Percentiles rank a stretch among this genome's conserved stretches.
These are phyloP conservation scores for Aleiodes leptofemur DNA, from an alignment of 2,888 invertebrate genomes.

Conservation along the genomic window DNA sequence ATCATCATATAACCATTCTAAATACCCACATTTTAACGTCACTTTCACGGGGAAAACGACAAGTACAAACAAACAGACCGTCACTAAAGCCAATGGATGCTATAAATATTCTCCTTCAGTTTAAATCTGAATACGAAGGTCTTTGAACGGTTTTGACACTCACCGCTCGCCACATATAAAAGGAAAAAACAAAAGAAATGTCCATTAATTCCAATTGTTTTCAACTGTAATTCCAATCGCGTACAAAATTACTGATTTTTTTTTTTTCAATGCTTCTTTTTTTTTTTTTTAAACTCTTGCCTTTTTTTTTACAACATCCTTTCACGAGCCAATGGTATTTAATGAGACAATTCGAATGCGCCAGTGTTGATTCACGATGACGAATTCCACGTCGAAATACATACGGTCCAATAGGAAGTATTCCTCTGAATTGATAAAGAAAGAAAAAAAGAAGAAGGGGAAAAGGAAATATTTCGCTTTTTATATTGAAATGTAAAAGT, in stretches of 20 bases:
- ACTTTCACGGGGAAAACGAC: conserved; percentile 20
- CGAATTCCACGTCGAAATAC: conserved; percentile 45
- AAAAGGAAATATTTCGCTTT: not conserved
- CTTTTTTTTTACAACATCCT: conserved; percentile 33
- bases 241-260: conserved; percentile 29
- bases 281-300: conserved; percentile 34
- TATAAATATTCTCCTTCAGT: conserved; percentile 33
- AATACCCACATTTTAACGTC: conserved; percentile 32
- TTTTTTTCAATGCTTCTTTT: conserved; percentile 32
- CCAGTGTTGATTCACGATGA: conserved; percentile 44
- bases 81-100: conserved; percentile 26
- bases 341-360: conserved; percentile 58
- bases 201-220: conserved; percentile 3
- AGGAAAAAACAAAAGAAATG: not conserved
- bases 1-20: conserved; percentile 19
- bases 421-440: not conserved
- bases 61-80: conserved; percentile 29
- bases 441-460: not conserved
- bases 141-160: conserved; percentile 28
- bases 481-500: no score
- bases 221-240: conserved; percentile 13
- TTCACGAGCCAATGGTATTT: conserved; percentile 34
- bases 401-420: conserved; percentile 14
- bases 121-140: conserved; percentile 33
- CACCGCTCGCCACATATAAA: not conserved